phyloP scores from a whole-genome alignment of 2,888 invertebrate species.

The Drosophila lutescens region DNA sequence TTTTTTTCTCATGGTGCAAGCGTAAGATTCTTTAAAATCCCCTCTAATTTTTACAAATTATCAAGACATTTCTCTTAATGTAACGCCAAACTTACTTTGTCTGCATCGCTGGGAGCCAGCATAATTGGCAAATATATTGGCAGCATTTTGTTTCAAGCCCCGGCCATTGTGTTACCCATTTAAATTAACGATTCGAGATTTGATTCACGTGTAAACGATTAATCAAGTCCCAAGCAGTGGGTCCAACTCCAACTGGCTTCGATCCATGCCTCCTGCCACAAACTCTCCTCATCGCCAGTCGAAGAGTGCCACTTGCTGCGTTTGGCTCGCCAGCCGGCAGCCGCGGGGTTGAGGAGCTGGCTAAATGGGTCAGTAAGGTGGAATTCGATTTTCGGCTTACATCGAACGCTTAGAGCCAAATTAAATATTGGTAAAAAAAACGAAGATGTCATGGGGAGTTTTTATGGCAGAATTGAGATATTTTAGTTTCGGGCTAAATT shows the following conservation, averaged over 20 bases:
- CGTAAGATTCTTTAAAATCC: neutral
- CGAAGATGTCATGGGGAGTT: constrained; percentile 61
- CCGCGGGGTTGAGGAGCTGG: constrained; percentile 46
- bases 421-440: constrained; percentile 58
- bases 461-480: constrained; percentile 50
- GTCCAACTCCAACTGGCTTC: constrained; percentile 27
- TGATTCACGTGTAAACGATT: constrained; percentile 75
- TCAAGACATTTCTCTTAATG: constrained; percentile 1
- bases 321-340: constrained; percentile 51
- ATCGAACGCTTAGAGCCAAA: constrained; percentile 67
- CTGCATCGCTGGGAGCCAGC: constrained; percentile 31
- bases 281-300: constrained; percentile 18
- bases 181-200: constrained; percentile 60
- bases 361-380: constrained; percentile 76
- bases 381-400: constrained; percentile 58
- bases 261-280: constrained; percentile 10
- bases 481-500: constrained; percentile 43
- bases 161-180: constrained; percentile 55
- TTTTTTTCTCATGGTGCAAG: no score
- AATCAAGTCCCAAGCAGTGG: constrained; percentile 66
- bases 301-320: constrained; percentile 38
- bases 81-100: constrained; percentile 22
- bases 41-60: neutral
- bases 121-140: constrained; percentile 71
- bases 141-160: constrained; percentile 45